Conservation (phyloP, 2,113 vertebrate species). For the Ammodytes dubius region DNA sequence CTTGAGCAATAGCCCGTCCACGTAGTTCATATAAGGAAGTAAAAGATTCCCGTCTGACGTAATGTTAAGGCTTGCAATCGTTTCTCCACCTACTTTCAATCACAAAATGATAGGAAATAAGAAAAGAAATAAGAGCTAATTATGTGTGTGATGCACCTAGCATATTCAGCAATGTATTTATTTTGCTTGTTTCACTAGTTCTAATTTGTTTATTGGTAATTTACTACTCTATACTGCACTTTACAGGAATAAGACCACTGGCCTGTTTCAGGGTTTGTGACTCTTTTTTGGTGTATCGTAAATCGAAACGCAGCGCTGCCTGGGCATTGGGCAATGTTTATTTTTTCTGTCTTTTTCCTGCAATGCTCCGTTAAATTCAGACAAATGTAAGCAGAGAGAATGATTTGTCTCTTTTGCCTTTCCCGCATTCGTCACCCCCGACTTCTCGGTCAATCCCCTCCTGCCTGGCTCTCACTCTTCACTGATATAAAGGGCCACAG, state of each 20-base stretch:
- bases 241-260: not conserved
- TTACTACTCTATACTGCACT: too few species aligned
- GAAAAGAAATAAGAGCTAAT: not conserved
- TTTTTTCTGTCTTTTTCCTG: conserved; percentile 28
- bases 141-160: not conserved
- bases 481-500: not conserved
- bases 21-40: not conserved
- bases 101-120: not conserved
- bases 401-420: conserved; percentile 19
- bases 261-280: not conserved
- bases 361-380: conserved; percentile 27
- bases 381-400: not conserved
- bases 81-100: not conserved
- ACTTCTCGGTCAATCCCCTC: conserved; percentile 8
- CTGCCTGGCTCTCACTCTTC: not conserved
- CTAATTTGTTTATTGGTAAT: too few species aligned
- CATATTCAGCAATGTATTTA: not conserved
- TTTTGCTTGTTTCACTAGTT: not conserved
- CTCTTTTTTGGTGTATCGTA: not conserved
- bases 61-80: not conserved
- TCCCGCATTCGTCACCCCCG: conserved; percentile 2
- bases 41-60: not conserved
- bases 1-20: not conserved
- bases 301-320: not conserved
- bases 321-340: conserved; percentile 13